Evolutionary conservation across 2,113 vertebrate species (phyloP).

Genomic region (Morone saxatilis): DNA sequence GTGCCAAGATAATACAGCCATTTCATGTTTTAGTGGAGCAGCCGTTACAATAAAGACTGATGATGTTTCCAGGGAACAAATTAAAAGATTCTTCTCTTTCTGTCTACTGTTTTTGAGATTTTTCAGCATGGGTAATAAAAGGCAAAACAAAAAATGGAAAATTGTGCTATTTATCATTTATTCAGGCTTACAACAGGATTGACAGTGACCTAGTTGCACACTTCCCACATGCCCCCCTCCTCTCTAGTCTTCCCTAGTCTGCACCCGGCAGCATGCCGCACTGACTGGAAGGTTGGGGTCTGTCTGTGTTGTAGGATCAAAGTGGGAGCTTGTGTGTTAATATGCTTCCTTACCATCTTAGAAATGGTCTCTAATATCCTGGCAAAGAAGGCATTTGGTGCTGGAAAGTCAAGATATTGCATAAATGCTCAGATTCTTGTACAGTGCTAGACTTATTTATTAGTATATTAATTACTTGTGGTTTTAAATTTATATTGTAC

Average conservation of each 20-base stretch:
- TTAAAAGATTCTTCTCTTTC: not conserved
- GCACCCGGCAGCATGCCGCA: conserved; percentile 51
- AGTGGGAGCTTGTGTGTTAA: conserved; percentile 40
- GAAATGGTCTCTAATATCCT: conserved; percentile 26
- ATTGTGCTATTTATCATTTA: conserved; percentile 37
- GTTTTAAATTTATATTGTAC: not conserved
- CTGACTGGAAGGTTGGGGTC: conserved; percentile 60
- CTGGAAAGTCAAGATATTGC: not conserved
- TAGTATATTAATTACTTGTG: not conserved
- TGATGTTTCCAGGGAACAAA: not conserved
- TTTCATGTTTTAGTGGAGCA: conserved; percentile 30
- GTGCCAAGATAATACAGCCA: conserved; percentile 29
- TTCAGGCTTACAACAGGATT: conserved; percentile 68
- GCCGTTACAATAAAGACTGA: conserved; percentile 3
- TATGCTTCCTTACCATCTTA: conserved; percentile 7
- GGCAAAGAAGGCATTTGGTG: not conserved
- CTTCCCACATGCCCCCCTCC: conserved; percentile 58
- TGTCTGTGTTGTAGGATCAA: conserved; percentile 62
- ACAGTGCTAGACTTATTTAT: not conserved
- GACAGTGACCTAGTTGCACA: conserved; percentile 81
- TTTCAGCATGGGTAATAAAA: not conserved
- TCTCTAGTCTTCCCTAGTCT: conserved; percentile 50
- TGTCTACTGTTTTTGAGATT: not conserved
- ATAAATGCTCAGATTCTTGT: not conserved
- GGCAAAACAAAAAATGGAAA: conserved; percentile 4